Base-by-base conservation (phyloP, 2,113 vertebrate species). In the Pithys albifrons region DNA sequence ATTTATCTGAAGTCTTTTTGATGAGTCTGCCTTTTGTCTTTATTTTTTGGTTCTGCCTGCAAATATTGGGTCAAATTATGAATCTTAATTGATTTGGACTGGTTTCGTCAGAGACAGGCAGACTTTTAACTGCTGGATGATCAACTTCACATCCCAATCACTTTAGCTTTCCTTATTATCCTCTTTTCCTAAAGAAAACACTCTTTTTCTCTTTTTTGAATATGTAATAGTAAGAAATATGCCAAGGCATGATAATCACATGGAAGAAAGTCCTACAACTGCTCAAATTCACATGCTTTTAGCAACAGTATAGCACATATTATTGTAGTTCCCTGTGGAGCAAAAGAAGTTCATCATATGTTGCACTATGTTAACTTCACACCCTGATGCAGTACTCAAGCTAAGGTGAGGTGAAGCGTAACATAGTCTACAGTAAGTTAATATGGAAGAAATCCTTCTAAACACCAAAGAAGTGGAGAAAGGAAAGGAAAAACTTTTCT, bases 271-370 rank as follows among this genome's bases (percentile, higher is more conserved):
- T 29, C 43, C 41, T 74, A 29, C 8, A 59, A 29, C 8, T 67
- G 33, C 52, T 74, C 7, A 57, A 51, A 49, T 51, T 71, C 4
- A 3, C 37, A 6, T 58, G 27, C 29, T 84, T 95, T 75, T 74
- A 84, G 55, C 48, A 64, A 24, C 24, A 81, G 4, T 59, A 86
- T 59, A 67, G 35, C 19, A 48, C 0, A 0, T 37, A 5, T 23
- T 28, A 8, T 12, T 71, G 16, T 45, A 23, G 35, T 0, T 80
- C 18, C 19, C 39, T 8, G 10, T 2, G 18, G 31, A 54, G 51
- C 5, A 35, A 27, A 66, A 46, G 19, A 41, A 43, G 17, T 25
- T 79, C 12, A 49, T 41, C 0, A 0, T n/a, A 19, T 46, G 15
- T 70, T 82, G 72, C 12, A 8, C 58, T 84, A 23, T 14, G 5